Base-by-base conservation (phyloP, 2,888 invertebrate species). In the Ceraclea dissimilis region DNA sequence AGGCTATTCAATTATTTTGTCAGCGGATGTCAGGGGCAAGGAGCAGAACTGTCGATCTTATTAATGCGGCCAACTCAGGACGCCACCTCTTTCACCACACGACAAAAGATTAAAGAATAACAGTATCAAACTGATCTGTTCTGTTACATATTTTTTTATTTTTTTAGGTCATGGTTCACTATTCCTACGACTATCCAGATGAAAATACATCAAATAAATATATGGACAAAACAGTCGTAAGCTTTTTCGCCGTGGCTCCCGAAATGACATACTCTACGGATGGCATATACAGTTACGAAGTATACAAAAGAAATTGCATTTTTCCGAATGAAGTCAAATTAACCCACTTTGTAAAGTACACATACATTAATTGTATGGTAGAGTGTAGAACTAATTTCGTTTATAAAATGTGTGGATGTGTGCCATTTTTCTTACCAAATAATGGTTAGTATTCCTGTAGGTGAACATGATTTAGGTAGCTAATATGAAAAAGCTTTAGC, bases 311-410 rank as follows among this genome's bases (percentile, higher is more conserved):
- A 11, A 74, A 79, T 46, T 88, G 87, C 63, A 71, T 83, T 54
- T 85, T 83, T 64, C 65, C 69, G 5, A 69, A 80, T 50, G 86
- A 87, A 74, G 66, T 66, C 31, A 17, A 52, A 1, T 1, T 54
- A 1, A 52, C 58, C 0, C 13, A 21, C 0, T 16, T 51, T 5
- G 21, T 53, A 1, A 71, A 72, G 5, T 86, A 86, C 64, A 81
- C 82, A 0, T 84, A 80, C 59, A 78, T 80, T 60, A 87, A 87
- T 67, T 87, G 87, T 63, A 72, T 85, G 70, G 74, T 77, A 1
- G 79, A 79, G 61, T 81, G 82, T 63, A 76, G 81, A 33, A 70
- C 79, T 17, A 66, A 70, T 43, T 66, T 78, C 44, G 69, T 79
- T 1, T 69, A 69, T 18, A 65, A 66, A 2, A 62, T 66, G 1